Base-by-base conservation (phyloP, 1,140 invertebrate species). In the Drosophila pallidifrons region DNA sequence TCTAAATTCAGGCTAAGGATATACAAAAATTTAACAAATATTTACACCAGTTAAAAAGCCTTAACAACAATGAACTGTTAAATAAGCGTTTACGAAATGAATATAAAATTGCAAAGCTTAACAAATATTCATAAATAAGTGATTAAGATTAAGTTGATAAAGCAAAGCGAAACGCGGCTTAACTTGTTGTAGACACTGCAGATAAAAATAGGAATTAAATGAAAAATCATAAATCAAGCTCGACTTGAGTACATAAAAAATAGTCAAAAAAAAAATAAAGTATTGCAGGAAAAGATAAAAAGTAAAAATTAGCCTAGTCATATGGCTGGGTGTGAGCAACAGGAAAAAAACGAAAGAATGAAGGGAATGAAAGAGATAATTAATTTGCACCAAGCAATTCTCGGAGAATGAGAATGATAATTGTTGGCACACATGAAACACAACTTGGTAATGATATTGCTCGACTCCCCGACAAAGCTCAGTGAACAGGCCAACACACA, bases 321-420 rank as follows among this genome's bases (percentile, higher is more conserved):
- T 25, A 41, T 5, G 20, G 10, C 20, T 30, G n/a, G 41, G 41
- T 13, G 38, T 11, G 20, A 13, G 11, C 45, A 30, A 51, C 1
- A 66, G 28, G 16, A 45, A 28, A 57, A 46, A 59, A 52, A 41
- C 35, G 20, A 20, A 5, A 13, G 10, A 59, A 5, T 38, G 11
- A 54, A 20, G 7, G 16, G 10, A 59, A 7, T 38, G 11, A 54
- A 47, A 41, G 7, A 65, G 16, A 64, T 76, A 79, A 79, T 87
- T 86, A 73, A 87, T 86, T 82, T 76, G 63, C 74, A 75, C 69
- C 75, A 41, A 72, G 64, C 65, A 54, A 55, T 69, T 69, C 49
- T n/a, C 55, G 73, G 80, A 73, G 65, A 74, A 85, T 81, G 80
- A 73, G 65, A 74, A 85, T 81, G 82, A 87, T 86, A 86, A 86